Percentiles rank a stretch among this genome's conserved stretches.
These are phyloP conservation scores for Phragmatobia fuliginosa DNA, from an alignment of 2,888 invertebrate species.

Conservation along the genomic window DNA sequence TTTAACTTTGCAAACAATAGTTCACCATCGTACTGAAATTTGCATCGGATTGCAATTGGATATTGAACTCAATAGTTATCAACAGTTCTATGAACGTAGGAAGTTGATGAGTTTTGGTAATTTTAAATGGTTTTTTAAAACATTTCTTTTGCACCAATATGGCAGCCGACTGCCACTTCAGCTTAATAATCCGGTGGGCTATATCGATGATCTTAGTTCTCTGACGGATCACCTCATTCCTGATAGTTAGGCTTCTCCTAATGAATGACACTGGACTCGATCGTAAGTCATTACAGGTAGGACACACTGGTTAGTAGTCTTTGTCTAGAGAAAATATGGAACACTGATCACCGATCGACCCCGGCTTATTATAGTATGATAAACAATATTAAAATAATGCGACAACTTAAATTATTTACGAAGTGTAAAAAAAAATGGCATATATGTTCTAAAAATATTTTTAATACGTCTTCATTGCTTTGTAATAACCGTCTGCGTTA, in stretches of 20 bases:
- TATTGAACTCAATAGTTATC: conserved; percentile 47
- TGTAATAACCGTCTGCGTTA: background rate
- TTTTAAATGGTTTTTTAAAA: background rate
- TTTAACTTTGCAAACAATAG: conserved; percentile 75
- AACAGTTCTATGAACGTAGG: background rate
- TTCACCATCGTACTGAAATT: conserved; percentile 66
- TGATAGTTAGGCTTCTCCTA: no score
- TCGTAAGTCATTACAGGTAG: background rate
- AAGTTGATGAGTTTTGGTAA: background rate
- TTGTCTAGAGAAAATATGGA: background rate
- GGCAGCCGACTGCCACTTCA: no score
- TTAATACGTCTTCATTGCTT: background rate
- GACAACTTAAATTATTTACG: background rate
- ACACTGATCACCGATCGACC: background rate
- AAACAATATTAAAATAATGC: background rate
- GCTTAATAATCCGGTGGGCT: no score
- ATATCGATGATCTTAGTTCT: no score
- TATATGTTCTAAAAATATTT: background rate
- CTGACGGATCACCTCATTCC: no score
- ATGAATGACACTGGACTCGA: no score
- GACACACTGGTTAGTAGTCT: background rate
- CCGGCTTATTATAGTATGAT: background rate
- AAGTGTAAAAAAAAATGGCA: background rate
- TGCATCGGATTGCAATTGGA: conserved; percentile 56
- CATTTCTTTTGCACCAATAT: no score